Conservation (phyloP, 1,140 invertebrate species). For the Habropoda laboriosa region DNA sequence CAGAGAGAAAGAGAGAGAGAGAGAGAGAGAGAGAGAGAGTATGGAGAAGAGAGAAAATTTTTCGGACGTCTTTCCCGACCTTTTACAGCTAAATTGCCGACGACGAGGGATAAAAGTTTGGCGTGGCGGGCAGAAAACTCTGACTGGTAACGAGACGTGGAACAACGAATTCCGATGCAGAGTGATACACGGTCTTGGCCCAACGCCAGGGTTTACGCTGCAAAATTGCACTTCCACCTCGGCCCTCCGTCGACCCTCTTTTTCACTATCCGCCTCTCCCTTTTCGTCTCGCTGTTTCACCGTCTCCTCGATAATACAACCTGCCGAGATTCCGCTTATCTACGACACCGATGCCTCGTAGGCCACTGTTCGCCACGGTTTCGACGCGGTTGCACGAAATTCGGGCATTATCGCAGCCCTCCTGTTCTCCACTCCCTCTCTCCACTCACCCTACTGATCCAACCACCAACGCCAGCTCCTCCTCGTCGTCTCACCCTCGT, state of each 20-base stretch:
- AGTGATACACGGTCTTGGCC: conserved; percentile 75
- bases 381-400: conserved; percentile 30
- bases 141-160: conserved; percentile 74
- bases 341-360: conserved; percentile 60
- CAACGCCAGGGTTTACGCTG: conserved; percentile 72
- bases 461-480: no score
- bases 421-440: neutral
- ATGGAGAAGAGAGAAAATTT: conserved; percentile 15
- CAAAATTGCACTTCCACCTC: conserved; percentile 72
- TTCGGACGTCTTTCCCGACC: conserved; percentile 36
- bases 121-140: conserved; percentile 66
- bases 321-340: conserved; percentile 68
- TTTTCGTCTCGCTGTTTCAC: conserved; percentile 45
- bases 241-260: conserved; percentile 43
- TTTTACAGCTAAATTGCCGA: conserved; percentile 44
- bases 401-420: conserved; percentile 20
- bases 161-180: conserved; percentile 76
- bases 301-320: conserved; percentile 68
- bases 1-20: neutral
- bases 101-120: conserved; percentile 51
- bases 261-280: conserved; percentile 32
- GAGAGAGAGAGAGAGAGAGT: neutral
- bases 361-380: conserved; percentile 45
- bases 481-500: no score
- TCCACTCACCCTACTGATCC: no score